A percentile compares a stretch with the other conserved stretches of the same genome.
Evolutionary conservation across 1,140 invertebrate species (phyloP).

Genomic region (Littorina saxatilis): DNA sequence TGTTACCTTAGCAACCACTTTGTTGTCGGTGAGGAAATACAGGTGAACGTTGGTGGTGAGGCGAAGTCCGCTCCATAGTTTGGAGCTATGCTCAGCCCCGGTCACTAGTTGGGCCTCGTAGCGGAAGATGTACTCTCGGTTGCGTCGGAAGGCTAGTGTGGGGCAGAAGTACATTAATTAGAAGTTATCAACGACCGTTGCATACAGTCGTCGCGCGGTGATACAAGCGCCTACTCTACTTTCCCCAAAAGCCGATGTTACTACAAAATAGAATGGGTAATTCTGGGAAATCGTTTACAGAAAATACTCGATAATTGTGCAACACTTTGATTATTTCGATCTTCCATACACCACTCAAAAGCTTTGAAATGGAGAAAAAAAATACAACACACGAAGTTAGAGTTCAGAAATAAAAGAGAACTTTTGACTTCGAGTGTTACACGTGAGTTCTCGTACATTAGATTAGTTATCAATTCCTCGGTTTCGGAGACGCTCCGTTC

Average conservation of each 20-base stretch:
- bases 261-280: not conserved
- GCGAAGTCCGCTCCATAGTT: conserved; percentile 17
- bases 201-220: not conserved
- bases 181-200: not conserved
- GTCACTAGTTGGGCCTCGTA: conserved; percentile 11
- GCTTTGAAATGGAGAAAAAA: too few species aligned
- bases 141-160: not conserved
- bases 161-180: not conserved
- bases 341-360: too few species aligned
- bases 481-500: too few species aligned
- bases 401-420: too few species aligned
- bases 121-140: not conserved
- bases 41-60: not conserved
- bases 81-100: not conserved
- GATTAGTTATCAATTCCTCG: too few species aligned
- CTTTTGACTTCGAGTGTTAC: too few species aligned
- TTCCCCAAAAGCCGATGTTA: too few species aligned
- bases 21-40: too few species aligned
- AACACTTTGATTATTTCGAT: too few species aligned
- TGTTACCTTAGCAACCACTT: too few species aligned
- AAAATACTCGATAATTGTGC: not conserved
- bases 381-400: not conserved
- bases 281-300: not conserved
- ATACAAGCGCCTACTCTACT: not conserved
- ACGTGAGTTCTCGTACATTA: too few species aligned